Conservation (phyloP, 2,888 invertebrate species). For the Geophilus truncorum region DNA sequence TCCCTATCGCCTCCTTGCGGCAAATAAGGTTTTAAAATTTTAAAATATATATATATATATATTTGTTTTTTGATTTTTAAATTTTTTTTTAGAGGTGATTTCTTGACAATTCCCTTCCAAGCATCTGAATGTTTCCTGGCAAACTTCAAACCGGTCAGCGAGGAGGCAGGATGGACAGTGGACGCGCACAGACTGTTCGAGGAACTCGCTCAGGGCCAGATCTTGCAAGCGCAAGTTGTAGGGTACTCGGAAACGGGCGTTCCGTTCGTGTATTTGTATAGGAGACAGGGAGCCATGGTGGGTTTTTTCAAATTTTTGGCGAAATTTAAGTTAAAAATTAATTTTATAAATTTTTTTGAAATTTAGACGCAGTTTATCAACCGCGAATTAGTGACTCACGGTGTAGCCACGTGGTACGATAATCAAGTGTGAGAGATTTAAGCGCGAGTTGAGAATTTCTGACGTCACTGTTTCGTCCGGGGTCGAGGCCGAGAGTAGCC, state of each 20-base stretch:
- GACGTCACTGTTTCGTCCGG: too few relatives aligned
- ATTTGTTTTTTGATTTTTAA: not conserved
- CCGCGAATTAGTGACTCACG: conserved; percentile 76
- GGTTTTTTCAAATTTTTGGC: conserved; percentile 33
- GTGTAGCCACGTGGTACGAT: conserved; percentile 69
- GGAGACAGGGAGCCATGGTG: conserved; percentile 45
- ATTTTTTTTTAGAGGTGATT: conserved; percentile 60
- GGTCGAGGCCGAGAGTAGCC: not conserved
- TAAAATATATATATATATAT: conserved; percentile 33
- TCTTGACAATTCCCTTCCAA: conserved; percentile 93
- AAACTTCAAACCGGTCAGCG: conserved; percentile 74
- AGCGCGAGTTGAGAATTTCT: not conserved
- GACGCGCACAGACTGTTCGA: conserved; percentile 73
- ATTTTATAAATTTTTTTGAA: too few relatives aligned
- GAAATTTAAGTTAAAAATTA: not conserved
- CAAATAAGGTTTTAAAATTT: conserved; percentile 64
- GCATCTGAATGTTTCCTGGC: conserved; percentile 91
- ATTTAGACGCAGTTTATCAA: conserved; percentile 82
- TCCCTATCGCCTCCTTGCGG: conserved; percentile 70
- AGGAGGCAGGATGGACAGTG: conserved; percentile 60
- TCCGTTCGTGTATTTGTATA: conserved; percentile 77
- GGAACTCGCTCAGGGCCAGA: conserved; percentile 71
- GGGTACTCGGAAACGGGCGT: conserved; percentile 72
- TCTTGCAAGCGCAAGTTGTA: conserved; percentile 82
- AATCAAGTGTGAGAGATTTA: conserved; percentile 20